Conservation (phyloP, 2,113 vertebrate species). For the Pavo muticus region DNA sequence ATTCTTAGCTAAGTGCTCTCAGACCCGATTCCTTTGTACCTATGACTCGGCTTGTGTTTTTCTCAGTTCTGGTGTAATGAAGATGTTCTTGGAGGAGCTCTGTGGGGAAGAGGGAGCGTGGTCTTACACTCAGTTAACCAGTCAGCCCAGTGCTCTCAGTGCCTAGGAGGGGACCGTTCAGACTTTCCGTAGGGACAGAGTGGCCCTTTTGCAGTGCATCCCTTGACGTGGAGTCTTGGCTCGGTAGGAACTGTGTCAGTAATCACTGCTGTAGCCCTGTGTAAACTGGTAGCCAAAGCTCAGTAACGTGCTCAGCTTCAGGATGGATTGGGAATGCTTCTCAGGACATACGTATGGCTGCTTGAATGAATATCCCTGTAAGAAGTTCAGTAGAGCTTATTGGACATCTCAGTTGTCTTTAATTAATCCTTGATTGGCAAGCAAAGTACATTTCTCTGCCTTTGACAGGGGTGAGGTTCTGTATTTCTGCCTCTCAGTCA, state of each 20-base stretch:
- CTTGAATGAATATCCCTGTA: slow-evolving; percentile 47
- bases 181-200: slow-evolving; percentile 16
- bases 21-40: slow-evolving; percentile 79
- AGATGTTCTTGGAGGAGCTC: slow-evolving; percentile 50
- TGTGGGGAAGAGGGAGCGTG: slow-evolving; percentile 75
- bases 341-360: slow-evolving; percentile 54
- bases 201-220: slow-evolving; percentile 56
- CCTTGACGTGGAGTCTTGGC: slow-evolving; percentile 44
- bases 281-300: neutral
- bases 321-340: slow-evolving; percentile 16
- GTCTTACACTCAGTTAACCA: slow-evolving; percentile 52
- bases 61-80: slow-evolving; percentile 70
- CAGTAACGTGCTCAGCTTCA: slow-evolving; percentile 34
- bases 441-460: slow-evolving; percentile 57
- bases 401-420: slow-evolving; percentile 57
- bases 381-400: slow-evolving; percentile 46
- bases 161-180: slow-evolving; percentile 37
- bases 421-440: slow-evolving; percentile 40
- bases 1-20: slow-evolving; percentile 73
- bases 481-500: slow-evolving; percentile 28
- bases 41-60: slow-evolving; percentile 73
- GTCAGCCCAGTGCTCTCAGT: slow-evolving; percentile 33
- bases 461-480: slow-evolving; percentile 62
- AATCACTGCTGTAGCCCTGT: slow-evolving; percentile 28
- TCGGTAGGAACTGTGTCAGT: slow-evolving; percentile 14